Conservation (phyloP, 2,888 invertebrate genomes). For the Halocaridina rubra region DNA sequence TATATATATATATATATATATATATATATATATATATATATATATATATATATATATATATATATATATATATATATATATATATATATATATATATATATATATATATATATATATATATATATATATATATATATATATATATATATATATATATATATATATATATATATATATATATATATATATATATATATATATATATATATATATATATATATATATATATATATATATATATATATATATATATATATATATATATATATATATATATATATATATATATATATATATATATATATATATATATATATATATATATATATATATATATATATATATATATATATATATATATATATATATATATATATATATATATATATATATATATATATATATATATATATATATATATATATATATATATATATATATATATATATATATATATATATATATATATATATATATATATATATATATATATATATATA, state of each 20-base stretch:
- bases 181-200: background rate
- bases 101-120: background rate
- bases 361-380: background rate
- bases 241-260: background rate
- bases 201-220: background rate
- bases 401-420: background rate
- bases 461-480: background rate
- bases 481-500: background rate
- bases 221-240: background rate
- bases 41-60: background rate
- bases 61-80: background rate
- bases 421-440: background rate
- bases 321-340: background rate
- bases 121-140: background rate
- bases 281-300: background rate
- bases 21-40: background rate
- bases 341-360: background rate
- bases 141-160: background rate
- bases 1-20: background rate
- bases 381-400: background rate
- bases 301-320: background rate
- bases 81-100: background rate
- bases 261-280: background rate
- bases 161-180: background rate
- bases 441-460: background rate